Evolutionary conservation across 2,113 vertebrate genomes (phyloP).

Genomic region (Drymodes brunneopygia): DNA sequence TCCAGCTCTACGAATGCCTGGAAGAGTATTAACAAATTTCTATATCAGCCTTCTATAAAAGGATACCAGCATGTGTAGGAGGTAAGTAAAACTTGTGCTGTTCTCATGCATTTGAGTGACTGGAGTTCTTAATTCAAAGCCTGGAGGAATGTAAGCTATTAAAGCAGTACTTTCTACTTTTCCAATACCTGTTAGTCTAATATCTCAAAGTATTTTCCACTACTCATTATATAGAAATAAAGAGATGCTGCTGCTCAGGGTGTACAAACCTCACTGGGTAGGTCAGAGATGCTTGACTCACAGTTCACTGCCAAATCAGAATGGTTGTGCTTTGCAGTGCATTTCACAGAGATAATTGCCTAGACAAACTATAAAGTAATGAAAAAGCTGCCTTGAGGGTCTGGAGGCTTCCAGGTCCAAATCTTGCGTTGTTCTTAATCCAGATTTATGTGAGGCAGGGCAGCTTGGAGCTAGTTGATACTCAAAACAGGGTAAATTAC

Average conservation of each 20-base stretch:
- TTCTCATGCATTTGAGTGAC: not conserved
- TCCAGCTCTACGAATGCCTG: not conserved
- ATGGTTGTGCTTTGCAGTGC: not conserved
- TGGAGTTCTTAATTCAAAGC: conserved; percentile 1
- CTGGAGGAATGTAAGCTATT: not conserved
- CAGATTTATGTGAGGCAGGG: not conserved
- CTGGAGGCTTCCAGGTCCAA: not conserved
- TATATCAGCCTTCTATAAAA: not conserved
- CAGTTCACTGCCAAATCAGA: not conserved
- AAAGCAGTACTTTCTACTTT: not conserved
- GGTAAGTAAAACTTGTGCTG: not conserved
- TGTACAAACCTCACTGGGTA: not conserved
- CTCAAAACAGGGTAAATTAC: not conserved
- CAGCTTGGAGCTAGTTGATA: not conserved
- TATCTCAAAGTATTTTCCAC: not conserved
- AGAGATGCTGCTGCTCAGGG: not conserved
- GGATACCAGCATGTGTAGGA: not conserved
- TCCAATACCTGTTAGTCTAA: not conserved
- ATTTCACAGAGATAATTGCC: not conserved
- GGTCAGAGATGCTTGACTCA: not conserved
- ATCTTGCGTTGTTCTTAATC: not conserved
- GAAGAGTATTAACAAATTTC: not conserved
- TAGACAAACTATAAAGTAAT: not conserved
- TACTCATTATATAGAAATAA: not conserved
- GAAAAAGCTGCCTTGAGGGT: not conserved